Conservation (phyloP, 2,797 vertebrate species). For the Sparidentex hasta region DNA sequence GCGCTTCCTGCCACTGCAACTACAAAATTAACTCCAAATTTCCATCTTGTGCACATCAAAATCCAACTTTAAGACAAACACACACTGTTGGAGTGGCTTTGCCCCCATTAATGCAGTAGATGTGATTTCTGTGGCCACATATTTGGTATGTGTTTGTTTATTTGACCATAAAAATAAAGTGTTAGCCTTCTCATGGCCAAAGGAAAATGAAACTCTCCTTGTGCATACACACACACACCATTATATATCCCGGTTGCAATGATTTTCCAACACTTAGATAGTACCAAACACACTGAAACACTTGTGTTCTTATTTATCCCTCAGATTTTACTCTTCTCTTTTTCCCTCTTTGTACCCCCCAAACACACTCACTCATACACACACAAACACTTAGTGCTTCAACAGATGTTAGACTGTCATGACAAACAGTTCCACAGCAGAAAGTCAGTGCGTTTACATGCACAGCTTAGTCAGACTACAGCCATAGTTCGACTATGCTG, state of each 20-base stretch:
- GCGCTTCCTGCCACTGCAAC: not conserved
- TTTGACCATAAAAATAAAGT: constrained; percentile 66
- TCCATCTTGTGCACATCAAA: constrained; percentile 20
- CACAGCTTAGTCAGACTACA: too few species aligned
- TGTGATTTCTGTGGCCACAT: constrained; percentile 69
- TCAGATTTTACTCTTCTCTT: not conserved
- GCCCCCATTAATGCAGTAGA: constrained; percentile 68
- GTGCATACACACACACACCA: constrained; percentile 16
- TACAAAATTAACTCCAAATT: constrained; percentile 21
- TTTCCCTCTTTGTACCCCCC: not conserved
- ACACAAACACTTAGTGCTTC: not conserved
- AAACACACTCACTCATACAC: not conserved
- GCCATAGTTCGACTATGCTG: too few species aligned
- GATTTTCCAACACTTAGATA: constrained; percentile 20
- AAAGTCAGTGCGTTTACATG: too few species aligned
- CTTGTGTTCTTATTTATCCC: not conserved
- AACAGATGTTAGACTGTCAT: constrained; percentile 10
- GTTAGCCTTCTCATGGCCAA: constrained; percentile 41
- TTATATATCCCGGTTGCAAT: constrained; percentile 31
- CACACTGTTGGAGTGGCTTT: constrained; percentile 21
- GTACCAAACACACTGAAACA: constrained; percentile 13
- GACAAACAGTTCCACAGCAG: constrained; percentile 2
- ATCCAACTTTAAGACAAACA: constrained; percentile 17
- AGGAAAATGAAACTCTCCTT: constrained; percentile 30
- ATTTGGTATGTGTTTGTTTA: constrained; percentile 69